phyloP scores from a whole-genome alignment of 2,113 vertebrate genomes.

The Centrocercus urophasianus region DNA sequence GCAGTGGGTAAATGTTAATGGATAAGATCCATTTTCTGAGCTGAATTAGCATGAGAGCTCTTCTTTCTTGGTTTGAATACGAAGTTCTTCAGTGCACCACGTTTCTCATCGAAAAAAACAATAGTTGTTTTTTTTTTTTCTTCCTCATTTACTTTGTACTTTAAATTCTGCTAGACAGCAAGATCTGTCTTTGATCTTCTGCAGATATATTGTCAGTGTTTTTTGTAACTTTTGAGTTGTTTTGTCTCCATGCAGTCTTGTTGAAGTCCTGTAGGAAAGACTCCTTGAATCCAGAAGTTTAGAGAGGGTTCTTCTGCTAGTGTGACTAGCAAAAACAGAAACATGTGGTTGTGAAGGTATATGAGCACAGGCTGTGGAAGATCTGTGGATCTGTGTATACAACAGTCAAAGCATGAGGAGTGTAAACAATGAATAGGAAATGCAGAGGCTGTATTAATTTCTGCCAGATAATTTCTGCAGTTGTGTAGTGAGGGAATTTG shows the following conservation, averaged over 20 bases:
- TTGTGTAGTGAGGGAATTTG: background rate
- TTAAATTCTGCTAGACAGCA: background rate
- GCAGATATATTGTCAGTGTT: background rate
- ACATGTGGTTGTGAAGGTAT: background rate
- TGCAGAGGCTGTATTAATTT: background rate
- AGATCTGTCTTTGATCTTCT: background rate
- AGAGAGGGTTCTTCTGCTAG: background rate
- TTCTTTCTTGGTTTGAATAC: background rate
- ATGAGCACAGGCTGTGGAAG: background rate
- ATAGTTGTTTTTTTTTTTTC: no score
- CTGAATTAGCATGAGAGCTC: background rate
- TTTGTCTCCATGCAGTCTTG: background rate
- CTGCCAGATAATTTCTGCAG: background rate
- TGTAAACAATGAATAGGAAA: background rate
- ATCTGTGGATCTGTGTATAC: background rate
- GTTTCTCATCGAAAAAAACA: background rate
- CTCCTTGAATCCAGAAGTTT: background rate
- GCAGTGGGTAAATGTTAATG: background rate
- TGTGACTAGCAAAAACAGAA: background rate
- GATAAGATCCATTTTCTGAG: background rate
- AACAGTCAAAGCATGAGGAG: background rate
- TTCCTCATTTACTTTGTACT: background rate
- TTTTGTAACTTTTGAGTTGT: background rate
- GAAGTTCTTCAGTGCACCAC: background rate
- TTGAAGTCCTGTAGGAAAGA: background rate